Base-by-base conservation (phyloP, 2,888 invertebrate species). In the Allacma fusca region DNA sequence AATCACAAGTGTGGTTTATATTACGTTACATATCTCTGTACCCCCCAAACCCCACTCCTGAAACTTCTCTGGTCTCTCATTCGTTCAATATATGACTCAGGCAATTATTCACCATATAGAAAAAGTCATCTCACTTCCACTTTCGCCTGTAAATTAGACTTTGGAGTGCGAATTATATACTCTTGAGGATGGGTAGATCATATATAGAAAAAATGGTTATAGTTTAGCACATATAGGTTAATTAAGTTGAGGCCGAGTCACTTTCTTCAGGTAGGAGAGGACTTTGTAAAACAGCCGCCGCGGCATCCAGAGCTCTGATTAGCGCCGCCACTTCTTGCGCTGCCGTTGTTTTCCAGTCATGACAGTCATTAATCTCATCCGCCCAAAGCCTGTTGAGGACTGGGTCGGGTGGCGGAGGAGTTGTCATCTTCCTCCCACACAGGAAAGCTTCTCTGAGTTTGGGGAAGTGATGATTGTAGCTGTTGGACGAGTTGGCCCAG, bases 261-360 rank as follows among this genome's bases (percentile, higher is more conserved):
- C 83, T 84, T 78, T 84, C 83, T 79, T 84, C 84, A 4, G 84
- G 84, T 24, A 84, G 79, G 21, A 84, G 78, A 19, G 84, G 84
- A 74, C 84, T 84, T 77, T 84, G 84, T 29, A 84, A 67, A 70
- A 81, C 78, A 43, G 83, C 83, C 26, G 82, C 82, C 13, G 83
- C 81, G 4, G 83, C 83, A 76, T 84, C 84, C 21, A 84, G 78
- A 69, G 81, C 80, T 78, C 82, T 71, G 50, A 81, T 84, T 64
- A 84, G 69, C 29, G 81, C 80, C 19, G 81, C 79, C 26, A 84
- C 81, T 74, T 82, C 81, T 76, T 82, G 81, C 12, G 76, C 69
- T 19, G 80, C 82, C 13, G 73, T 75, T 19, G 73, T 68, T 40
- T 80, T 79, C 83, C 83, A 83, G 65, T 82, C 81, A 19, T 72